Percentiles rank a stretch among this genome's conserved stretches.
These are phyloP conservation scores for Glyphotaelius pellucidus DNA, from an alignment of 2,888 invertebrate species.

Conservation along the genomic window DNA sequence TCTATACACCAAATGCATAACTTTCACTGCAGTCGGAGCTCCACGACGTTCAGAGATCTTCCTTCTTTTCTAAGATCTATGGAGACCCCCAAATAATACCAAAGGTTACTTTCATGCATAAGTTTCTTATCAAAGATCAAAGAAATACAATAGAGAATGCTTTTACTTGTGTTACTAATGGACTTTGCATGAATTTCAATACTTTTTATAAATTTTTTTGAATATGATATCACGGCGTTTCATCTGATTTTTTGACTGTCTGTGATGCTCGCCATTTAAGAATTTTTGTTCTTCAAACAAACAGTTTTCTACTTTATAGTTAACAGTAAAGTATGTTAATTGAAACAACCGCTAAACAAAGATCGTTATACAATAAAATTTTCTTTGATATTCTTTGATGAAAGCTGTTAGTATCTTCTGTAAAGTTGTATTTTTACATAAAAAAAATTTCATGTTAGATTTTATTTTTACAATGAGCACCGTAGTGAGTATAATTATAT, in stretches of 20 bases:
- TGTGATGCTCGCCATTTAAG: not conserved
- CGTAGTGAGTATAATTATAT: not conserved
- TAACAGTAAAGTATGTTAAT: too few relatives aligned
- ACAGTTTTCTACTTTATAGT: not conserved
- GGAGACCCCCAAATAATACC: not conserved
- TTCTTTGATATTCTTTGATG: not conserved
- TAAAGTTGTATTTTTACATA: not conserved
- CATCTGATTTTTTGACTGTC: not conserved
- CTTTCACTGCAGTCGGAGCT: too few relatives aligned
- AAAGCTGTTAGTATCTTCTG: not conserved
- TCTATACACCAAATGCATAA: too few relatives aligned
- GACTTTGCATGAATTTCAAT: not conserved
- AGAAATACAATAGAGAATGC: not conserved
- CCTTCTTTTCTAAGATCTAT: not conserved
- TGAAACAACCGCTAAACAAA: too few relatives aligned
- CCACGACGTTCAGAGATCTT: too few relatives aligned
- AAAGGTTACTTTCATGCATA: not conserved
- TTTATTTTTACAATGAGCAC: not conserved
- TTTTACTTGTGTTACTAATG: not conserved
- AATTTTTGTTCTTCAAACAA: not conserved
- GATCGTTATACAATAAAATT: too few relatives aligned
- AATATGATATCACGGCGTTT: not conserved
- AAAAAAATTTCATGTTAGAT: not conserved
- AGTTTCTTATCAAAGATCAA: not conserved
- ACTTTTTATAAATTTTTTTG: not conserved